phyloP scores from a whole-genome alignment of 2,888 invertebrate species.

The Platycheirus albimanus region DNA sequence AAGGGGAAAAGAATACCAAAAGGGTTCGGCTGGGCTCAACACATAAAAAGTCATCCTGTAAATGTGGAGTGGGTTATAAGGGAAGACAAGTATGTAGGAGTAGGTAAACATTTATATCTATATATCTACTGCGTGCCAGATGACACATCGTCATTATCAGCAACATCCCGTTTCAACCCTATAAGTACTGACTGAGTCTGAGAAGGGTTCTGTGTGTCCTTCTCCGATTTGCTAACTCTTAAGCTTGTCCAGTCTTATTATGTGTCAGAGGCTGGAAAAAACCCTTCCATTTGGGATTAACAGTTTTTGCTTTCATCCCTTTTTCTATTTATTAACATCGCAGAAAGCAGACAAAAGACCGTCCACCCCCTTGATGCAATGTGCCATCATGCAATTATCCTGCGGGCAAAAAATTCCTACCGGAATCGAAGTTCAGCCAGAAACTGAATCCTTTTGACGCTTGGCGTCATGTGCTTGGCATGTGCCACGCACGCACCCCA shows the following conservation, averaged over 20 bases:
- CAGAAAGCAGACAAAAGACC: slow-evolving; percentile 6
- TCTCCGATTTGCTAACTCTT: slow-evolving; percentile 42
- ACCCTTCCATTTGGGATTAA: slow-evolving; percentile 42
- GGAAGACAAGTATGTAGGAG: slow-evolving; percentile 53
- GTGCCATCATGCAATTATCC: slow-evolving; percentile 62
- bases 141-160: slow-evolving; percentile 54
- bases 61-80: slow-evolving; percentile 18
- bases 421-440: slow-evolving; percentile 53
- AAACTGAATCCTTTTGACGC: slow-evolving; percentile 66
- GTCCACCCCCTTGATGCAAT: slow-evolving; percentile 48
- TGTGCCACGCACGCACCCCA: slow-evolving; percentile 69
- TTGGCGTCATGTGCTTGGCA: slow-evolving; percentile 67
- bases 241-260: slow-evolving; percentile 32
- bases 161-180: slow-evolving; percentile 37
- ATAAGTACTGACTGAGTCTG: neutral
- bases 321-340: neutral
- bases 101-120: slow-evolving; percentile 34
- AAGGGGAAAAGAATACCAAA: slow-evolving; percentile 50
- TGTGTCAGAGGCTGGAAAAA: slow-evolving; percentile 11
- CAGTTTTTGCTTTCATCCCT: slow-evolving; percentile 21
- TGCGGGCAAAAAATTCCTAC: slow-evolving; percentile 61
- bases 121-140: slow-evolving; percentile 23
- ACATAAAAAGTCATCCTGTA: slow-evolving; percentile 2
- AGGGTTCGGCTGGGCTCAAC: slow-evolving; percentile 53
- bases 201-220: slow-evolving; percentile 16